A percentile compares a stretch with the other conserved stretches of the same genome.
These are phyloP conservation scores for Murina feae DNA, from an alignment of 2,113 vertebrate genomes.

Conservation along the genomic window DNA sequence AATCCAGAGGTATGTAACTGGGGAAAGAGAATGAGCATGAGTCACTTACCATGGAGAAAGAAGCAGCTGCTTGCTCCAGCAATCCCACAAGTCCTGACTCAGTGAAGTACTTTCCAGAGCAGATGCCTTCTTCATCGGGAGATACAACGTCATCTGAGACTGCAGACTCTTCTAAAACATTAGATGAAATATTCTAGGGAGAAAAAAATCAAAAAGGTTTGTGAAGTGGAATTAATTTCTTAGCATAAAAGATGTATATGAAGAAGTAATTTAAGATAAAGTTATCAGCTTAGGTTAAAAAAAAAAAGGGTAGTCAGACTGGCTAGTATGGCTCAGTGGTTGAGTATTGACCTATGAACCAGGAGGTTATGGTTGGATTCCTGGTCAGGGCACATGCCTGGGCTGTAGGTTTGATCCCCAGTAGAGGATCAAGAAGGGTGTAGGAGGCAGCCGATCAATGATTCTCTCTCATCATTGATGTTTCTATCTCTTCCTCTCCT, in stretches of 20 bases:
- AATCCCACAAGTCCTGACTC: slow-evolving; percentile 97
- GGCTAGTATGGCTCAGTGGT: too few species aligned
- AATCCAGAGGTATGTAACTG: background rate
- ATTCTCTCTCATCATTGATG: too few species aligned
- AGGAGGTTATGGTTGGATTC: too few species aligned
- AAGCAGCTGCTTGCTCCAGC: slow-evolving; percentile 95
- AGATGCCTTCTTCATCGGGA: slow-evolving; percentile 98
- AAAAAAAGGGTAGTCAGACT: background rate
- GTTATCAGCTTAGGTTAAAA: background rate
- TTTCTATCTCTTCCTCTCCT: too few species aligned
- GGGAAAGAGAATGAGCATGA: slow-evolving; percentile 25
- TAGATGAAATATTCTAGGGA: slow-evolving; percentile 95
- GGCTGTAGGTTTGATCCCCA: too few species aligned
- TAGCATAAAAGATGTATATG: background rate
- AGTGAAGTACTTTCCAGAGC: slow-evolving; percentile 98
- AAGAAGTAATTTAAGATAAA: background rate
- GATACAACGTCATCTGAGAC: slow-evolving; percentile 98
- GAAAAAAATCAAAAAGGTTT: background rate
- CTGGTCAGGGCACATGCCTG: too few species aligned
- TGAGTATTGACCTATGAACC: too few species aligned
- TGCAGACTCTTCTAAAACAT: slow-evolving; percentile 97
- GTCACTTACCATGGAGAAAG: slow-evolving; percentile 94
- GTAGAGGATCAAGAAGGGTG: too few species aligned
- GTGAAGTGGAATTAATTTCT: background rate
- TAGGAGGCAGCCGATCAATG: too few species aligned